Evolutionary conservation across 2,113 vertebrate species (phyloP), one percentile per base, ranked within the genome.

Genomic region (Lipotes vexillifer): DNA sequence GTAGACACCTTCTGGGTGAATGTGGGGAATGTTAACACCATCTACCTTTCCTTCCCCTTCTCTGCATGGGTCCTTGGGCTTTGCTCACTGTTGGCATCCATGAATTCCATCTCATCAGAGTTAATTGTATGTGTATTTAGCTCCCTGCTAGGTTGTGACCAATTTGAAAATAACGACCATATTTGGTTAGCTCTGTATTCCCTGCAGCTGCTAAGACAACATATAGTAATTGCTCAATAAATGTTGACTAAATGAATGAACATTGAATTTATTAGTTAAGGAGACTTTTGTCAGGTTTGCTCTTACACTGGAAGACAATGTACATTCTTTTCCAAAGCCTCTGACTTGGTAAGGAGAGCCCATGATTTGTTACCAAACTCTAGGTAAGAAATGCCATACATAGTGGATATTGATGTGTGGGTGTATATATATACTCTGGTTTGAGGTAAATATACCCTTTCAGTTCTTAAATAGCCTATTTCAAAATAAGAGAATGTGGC

Each of bases 281-380:
- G 49, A 80, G 25, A 38, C 18, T 59, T 83, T 80, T 21, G 25
- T 57, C 61, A 65, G 29, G 75, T 81, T 66, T 75, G 69, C 59
- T 84, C n/a, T 61, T 84, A 23, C 0, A 21, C 38, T 49, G 3
- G 31, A 59, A 89, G 61, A 75, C 61, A 83, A 23, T 15, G 20
- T 23, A 18, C 33, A 63, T 85, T 93, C 25, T 52, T 41, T 95
- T 63, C 25, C 41, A 61, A 52, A 66, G 41, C 38, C 33, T 86
- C 81, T 95, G 38, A 68, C 85, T 69, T 78, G 52, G n/a, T 55
- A 44, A 63, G n/a, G 17, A 44, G 52, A 93, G 52, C 57, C 36
- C 1, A 2, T n/a, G 61, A 46, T 89, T 49, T 78, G 11, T 52
- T 92, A 55, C 15, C 72, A 80, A 44, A 29, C 15, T 83, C 36